Conservation (phyloP, 1,140 invertebrate species). For the Scaptomyza hsui region DNA sequence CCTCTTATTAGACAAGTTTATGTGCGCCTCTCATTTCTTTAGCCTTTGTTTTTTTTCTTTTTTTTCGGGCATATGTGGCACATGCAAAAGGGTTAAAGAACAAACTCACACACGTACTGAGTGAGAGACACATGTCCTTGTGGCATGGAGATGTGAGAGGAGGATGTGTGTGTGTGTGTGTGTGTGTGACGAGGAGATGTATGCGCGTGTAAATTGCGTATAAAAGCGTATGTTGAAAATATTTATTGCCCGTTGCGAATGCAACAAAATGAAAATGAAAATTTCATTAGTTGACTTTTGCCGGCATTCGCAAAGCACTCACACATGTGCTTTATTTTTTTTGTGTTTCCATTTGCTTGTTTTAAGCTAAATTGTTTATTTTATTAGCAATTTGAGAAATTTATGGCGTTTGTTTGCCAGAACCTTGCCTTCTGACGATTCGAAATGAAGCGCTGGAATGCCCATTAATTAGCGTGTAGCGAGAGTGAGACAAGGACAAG, state of each 20-base stretch:
- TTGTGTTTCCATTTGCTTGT: constrained; percentile 24
- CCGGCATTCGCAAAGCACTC: constrained; percentile 1
- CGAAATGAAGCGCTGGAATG: constrained; percentile 73
- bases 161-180: constrained; percentile 51
- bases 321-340: constrained; percentile 27
- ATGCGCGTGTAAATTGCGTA: constrained; percentile 80
- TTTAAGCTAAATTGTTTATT: constrained; percentile 81
- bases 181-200: constrained; percentile 56
- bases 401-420: constrained; percentile 50
- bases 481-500: constrained; percentile 1
- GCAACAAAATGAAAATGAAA: constrained; percentile 83
- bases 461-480: constrained; percentile 71
- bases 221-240: constrained; percentile 83
- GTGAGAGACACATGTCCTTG: constrained; percentile 36
- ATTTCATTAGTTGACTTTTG: constrained; percentile 77
- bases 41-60: constrained; percentile 52
- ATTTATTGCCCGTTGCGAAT: constrained; percentile 83
- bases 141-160: constrained; percentile 28
- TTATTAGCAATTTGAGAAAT: constrained; percentile 82
- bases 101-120: not conserved
- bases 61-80: constrained; percentile 25
- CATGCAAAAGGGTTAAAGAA: constrained; percentile 48
- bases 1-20: constrained; percentile 75
- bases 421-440: constrained; percentile 14
- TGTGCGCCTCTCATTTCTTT: constrained; percentile 59